phyloP scores from a whole-genome alignment of 2,113 vertebrate genomes.

The Oxyura jamaicensis region DNA sequence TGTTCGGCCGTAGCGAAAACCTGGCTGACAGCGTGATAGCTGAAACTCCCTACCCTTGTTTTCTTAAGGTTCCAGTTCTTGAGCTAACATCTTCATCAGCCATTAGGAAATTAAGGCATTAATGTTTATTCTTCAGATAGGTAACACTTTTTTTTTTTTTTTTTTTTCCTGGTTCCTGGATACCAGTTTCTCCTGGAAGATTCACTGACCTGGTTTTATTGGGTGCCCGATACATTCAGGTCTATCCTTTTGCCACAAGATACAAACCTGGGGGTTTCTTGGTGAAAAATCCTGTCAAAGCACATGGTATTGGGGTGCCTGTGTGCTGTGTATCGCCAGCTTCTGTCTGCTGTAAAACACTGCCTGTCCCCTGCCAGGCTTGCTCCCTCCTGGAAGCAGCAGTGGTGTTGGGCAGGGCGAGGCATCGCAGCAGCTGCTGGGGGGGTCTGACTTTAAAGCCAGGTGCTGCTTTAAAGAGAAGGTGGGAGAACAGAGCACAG shows the following conservation, averaged over 20 bases:
- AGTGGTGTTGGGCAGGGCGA: background rate
- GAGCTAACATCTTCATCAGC: background rate
- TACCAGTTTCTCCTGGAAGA: background rate
- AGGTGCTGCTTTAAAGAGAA: background rate
- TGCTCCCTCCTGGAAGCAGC: background rate
- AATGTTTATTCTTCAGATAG: background rate
- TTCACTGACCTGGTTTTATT: background rate
- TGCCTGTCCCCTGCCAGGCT: background rate
- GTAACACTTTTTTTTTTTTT: background rate
- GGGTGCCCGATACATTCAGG: background rate
- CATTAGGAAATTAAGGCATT: background rate
- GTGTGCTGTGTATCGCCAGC: background rate
- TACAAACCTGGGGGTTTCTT: background rate
- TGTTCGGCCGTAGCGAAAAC: background rate
- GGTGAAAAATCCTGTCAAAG: background rate
- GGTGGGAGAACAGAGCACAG: background rate
- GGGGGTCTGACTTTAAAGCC: background rate
- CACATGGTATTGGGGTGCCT: fast-evolving
- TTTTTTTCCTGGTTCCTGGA: fast-evolving
- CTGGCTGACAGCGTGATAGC: background rate
- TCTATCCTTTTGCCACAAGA: background rate
- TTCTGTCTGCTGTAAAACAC: background rate
- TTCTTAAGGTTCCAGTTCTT: background rate
- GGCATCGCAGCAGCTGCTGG: background rate
- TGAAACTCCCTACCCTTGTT: background rate